Percentiles rank a stretch among this genome's conserved stretches.
Evolutionary conservation across 1,140 invertebrate genomes (phyloP).

Genomic region (Calosoma granatense): DNA sequence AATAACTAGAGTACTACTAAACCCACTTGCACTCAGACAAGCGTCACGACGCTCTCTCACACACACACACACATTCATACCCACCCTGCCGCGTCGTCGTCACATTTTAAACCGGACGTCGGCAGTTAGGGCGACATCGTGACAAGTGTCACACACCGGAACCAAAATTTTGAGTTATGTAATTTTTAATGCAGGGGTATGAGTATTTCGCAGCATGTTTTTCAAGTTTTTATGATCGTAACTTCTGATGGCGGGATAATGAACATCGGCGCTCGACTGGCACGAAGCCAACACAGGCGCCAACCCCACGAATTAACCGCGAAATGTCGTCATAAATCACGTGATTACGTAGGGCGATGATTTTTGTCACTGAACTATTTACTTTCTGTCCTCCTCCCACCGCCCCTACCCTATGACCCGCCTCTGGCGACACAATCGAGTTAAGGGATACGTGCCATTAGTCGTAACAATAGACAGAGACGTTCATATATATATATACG

Average conservation of each 20-base stretch:
- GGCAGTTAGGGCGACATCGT: conserved; percentile 13
- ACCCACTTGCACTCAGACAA: too few species aligned
- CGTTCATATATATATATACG: too few species aligned
- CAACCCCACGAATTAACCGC: conserved; percentile 26
- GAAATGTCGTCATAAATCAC: conserved; percentile 28
- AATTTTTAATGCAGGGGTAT: conserved; percentile 27
- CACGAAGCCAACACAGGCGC: conserved; percentile 18
- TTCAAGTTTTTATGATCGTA: conserved; percentile 6
- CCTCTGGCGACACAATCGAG: conserved; percentile 18
- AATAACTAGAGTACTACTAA: too few species aligned
- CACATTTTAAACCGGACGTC: background rate
- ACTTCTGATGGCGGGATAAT: conserved; percentile 16
- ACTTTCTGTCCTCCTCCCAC: conserved; percentile 18
- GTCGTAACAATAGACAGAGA: background rate
- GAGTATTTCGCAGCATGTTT: conserved; percentile 16
- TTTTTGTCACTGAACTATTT: conserved; percentile 29
- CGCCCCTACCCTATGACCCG: conserved; percentile 9
- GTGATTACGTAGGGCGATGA: conserved; percentile 31
- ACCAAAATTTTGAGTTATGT: conserved; percentile 29
- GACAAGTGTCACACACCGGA: conserved; percentile 28
- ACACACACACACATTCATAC: too few species aligned
- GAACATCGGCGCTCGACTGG: conserved; percentile 20
- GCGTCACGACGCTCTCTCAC: too few species aligned
- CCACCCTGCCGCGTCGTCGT: too few species aligned
- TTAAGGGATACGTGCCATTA: conserved; percentile 13